phyloP scores from a whole-genome alignment of 2,888 invertebrate species.

The Nomada goodeniana region DNA sequence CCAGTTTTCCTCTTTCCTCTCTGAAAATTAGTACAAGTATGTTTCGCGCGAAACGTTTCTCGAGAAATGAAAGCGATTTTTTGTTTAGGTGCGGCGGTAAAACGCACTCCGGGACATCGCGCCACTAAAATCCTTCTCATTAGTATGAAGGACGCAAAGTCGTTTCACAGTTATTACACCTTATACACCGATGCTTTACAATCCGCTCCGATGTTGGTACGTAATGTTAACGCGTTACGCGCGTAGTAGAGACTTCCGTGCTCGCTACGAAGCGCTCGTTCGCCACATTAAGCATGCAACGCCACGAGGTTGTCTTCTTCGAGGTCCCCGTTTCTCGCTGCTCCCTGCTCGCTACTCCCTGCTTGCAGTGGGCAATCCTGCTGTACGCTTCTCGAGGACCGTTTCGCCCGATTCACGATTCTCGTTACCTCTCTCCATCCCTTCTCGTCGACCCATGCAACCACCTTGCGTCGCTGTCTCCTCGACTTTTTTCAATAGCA shows the following conservation, averaged over 20 bases:
- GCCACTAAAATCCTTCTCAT: slow-evolving; percentile 80
- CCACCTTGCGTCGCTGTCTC: no score
- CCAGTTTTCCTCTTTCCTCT: not conserved
- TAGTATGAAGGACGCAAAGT: slow-evolving; percentile 79
- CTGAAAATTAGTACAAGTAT: not conserved
- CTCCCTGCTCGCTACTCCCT: slow-evolving; percentile 38
- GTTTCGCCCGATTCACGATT: slow-evolving; percentile 11
- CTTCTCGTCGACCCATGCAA: not conserved
- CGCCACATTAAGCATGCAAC: slow-evolving; percentile 76
- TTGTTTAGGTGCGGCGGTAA: not conserved
- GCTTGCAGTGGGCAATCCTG: slow-evolving; percentile 57
- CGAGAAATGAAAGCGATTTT: not conserved
- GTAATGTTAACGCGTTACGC: slow-evolving; percentile 82
- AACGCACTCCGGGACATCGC: slow-evolving; percentile 25
- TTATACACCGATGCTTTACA: slow-evolving; percentile 82
- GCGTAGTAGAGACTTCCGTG: slow-evolving; percentile 78
- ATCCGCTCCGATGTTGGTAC: slow-evolving; percentile 80
- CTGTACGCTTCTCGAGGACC: slow-evolving; percentile 31
- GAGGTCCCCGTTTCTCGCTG: slow-evolving; percentile 54
- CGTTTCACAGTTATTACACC: slow-evolving; percentile 83
- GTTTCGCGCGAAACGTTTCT: no score
- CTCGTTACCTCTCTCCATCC: not conserved
- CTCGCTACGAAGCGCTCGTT: slow-evolving; percentile 78
- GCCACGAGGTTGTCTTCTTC: slow-evolving; percentile 67
- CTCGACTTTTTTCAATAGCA: no score